phyloP scores from a whole-genome alignment of 1,140 invertebrate genomes.

The Camponotus pennsylvanicus region DNA sequence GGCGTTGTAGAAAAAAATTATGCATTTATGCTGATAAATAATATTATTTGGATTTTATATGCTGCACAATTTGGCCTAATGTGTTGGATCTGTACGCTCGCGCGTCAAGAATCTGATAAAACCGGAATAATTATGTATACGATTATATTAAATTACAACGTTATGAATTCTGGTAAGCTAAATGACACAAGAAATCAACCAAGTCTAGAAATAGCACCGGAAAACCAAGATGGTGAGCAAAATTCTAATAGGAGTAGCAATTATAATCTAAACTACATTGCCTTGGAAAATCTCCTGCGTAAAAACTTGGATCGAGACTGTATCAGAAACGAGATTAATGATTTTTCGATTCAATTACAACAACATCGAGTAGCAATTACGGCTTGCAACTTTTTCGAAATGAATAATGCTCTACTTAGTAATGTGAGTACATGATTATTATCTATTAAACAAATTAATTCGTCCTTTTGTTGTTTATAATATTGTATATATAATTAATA shows the following conservation, averaged over 20 bases:
- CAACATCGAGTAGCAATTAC: slow-evolving; percentile 70
- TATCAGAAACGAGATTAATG: slow-evolving; percentile 74
- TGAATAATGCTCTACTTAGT: slow-evolving; percentile 75
- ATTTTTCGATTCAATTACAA: slow-evolving; percentile 75
- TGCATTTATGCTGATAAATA: slow-evolving; percentile 77
- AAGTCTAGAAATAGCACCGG: slow-evolving; percentile 3
- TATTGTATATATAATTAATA: not conserved
- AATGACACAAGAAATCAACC: not conserved
- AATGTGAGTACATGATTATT: slow-evolving; percentile 65
- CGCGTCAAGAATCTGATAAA: slow-evolving; percentile 68
- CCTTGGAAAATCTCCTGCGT: slow-evolving; percentile 51
- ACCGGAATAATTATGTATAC: slow-evolving; percentile 67
- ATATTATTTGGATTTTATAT: slow-evolving; percentile 79
- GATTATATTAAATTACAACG: slow-evolving; percentile 62
- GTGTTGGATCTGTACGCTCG: slow-evolving; percentile 73
- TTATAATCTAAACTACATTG: slow-evolving; percentile 42
- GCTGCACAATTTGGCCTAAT: slow-evolving; percentile 68
- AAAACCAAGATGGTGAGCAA: slow-evolving; percentile 6
- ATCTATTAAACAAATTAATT: no score
- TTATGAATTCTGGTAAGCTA: not conserved
- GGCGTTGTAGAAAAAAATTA: slow-evolving; percentile 74
- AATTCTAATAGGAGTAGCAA: slow-evolving; percentile 33
- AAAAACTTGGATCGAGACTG: slow-evolving; percentile 61
- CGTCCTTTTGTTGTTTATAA: not conserved
- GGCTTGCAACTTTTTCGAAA: slow-evolving; percentile 76